Evolutionary conservation across 1,140 invertebrate genomes (phyloP), one percentile per base, ranked within the genome.

Genomic region (Antheraea pernyi): DNA sequence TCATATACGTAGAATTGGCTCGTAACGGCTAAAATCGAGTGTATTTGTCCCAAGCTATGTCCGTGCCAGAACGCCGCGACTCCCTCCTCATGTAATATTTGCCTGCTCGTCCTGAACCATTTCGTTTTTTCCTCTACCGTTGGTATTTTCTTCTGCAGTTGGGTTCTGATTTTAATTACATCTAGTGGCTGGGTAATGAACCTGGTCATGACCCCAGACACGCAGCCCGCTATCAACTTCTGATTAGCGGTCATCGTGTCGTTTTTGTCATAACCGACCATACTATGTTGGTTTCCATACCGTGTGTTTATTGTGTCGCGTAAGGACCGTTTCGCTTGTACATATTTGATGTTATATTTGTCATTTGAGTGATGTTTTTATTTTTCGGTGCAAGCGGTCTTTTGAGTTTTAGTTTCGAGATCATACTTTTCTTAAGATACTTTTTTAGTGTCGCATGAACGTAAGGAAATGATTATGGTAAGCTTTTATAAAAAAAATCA

Each of bases 111-210:
- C 7, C 70, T 61, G n/a, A 79, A 77, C 39, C 39, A 79, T n/a
- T 74, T 42, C 65, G 64, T 7, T 72, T 60, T 48, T 70, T 74
- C 0, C 39, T 59, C 19, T 70, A 30, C 6, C 64, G 48, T 13
- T 1, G 37, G 53, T 0, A 70, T 11, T 68, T 68, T 73, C 22
- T 71, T 82, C 46, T 81, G 79, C 4, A 90, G 64, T 61, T 90
- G 89, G 0, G 78, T 81, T 48, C 82, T 72, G 42, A 90, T 59
- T 73, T 91, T 91, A 36, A 91, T 71, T 5, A 91, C 82, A 30
- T 91, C 89, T 63, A 91, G 66, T 0, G 89, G 89, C 68, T 91
- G 89, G 8, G 82, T 87, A n/a, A 88, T 19, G 42, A 89, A 89
- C 2, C 86, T 77, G 0, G 89, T 86, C 0, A 79, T 70, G 3